Evolutionary conservation across 2,113 vertebrate genomes (phyloP).

Genomic region (Misgurnus mizolepis): DNA sequence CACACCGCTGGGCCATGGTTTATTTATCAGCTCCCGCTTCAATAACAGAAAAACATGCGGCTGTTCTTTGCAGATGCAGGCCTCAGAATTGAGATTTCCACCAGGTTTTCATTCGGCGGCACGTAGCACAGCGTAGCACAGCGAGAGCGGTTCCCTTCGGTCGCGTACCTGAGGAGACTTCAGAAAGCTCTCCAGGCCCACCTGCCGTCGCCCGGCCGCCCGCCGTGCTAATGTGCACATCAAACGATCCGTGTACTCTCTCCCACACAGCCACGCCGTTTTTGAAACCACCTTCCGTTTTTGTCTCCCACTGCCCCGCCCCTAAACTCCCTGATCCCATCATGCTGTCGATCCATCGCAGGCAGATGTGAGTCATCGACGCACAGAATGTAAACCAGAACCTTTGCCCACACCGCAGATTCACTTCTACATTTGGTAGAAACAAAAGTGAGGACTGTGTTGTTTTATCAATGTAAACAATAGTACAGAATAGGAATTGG

Average conservation of each 20-base stretch:
- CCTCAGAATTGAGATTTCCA: constrained; percentile 34
- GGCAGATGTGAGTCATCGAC: constrained; percentile 32
- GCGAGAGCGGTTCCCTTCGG: constrained; percentile 46
- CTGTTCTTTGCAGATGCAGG: constrained; percentile 11
- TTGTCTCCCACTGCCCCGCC: background rate
- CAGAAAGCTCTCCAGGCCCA: constrained; percentile 69
- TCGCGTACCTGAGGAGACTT: constrained; percentile 57
- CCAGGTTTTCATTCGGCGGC: background rate
- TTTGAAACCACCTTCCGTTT: constrained; percentile 17
- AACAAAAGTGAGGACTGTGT: too few species aligned
- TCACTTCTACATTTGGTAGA: too few species aligned
- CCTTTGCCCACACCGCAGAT: too few species aligned
- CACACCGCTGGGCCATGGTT: constrained; percentile 21
- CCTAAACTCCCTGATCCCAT: constrained; percentile 22
- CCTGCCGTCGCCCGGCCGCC: constrained; percentile 64
- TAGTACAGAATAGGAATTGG: too few species aligned
- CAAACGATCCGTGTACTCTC: constrained; percentile 59
- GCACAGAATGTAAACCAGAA: background rate
- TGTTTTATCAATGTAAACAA: too few species aligned
- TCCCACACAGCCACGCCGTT: constrained; percentile 11
- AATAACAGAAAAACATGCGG: constrained; percentile 35
- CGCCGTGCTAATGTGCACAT: constrained; percentile 64
- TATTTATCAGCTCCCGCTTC: constrained; percentile 38
- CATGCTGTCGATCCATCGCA: constrained; percentile 2
- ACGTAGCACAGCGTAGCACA: constrained; percentile 55